A percentile compares a stretch with the other conserved stretches of the same genome.
phyloP scores from a whole-genome alignment of 2,113 vertebrate genomes.

The Saiga tatarica region DNA sequence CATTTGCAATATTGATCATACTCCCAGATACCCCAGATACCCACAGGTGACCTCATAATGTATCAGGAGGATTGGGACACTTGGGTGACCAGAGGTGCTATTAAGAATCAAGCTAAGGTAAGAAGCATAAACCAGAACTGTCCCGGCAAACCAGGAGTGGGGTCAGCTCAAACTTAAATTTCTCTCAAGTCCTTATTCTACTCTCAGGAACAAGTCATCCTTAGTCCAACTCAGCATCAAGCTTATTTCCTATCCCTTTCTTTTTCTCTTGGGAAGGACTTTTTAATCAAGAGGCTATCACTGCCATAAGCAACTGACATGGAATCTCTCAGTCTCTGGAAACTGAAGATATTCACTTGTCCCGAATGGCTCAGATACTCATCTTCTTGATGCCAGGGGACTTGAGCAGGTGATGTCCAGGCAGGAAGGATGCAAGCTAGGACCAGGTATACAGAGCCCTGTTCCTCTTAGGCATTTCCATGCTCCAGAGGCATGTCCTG shows the following conservation, averaged over 20 bases:
- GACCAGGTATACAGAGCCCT: neutral
- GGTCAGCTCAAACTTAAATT: neutral
- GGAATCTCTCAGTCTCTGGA: neutral
- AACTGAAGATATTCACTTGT: neutral
- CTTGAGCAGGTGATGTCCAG: neutral
- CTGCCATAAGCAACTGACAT: neutral
- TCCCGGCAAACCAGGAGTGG: neutral
- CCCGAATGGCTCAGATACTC: neutral
- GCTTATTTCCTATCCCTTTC: neutral
- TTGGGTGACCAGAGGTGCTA: neutral
- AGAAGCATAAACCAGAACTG: neutral
- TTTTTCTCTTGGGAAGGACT: neutral
- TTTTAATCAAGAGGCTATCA: neutral
- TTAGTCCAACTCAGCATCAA: neutral
- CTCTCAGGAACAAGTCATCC: neutral
- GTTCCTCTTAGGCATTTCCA: too few relatives aligned
- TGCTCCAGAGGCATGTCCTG: neutral
- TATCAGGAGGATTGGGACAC: neutral
- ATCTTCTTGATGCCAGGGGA: neutral
- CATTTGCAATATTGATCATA: neutral
- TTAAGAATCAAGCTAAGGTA: neutral
- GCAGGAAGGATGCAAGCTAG: neutral
- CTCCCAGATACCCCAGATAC: neutral
- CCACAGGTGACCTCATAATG: neutral
- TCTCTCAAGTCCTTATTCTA: neutral